Evolutionary conservation across 1,140 invertebrate species (phyloP), one percentile per base, ranked within the genome.

Genomic region (Euglossa dilemma): DNA sequence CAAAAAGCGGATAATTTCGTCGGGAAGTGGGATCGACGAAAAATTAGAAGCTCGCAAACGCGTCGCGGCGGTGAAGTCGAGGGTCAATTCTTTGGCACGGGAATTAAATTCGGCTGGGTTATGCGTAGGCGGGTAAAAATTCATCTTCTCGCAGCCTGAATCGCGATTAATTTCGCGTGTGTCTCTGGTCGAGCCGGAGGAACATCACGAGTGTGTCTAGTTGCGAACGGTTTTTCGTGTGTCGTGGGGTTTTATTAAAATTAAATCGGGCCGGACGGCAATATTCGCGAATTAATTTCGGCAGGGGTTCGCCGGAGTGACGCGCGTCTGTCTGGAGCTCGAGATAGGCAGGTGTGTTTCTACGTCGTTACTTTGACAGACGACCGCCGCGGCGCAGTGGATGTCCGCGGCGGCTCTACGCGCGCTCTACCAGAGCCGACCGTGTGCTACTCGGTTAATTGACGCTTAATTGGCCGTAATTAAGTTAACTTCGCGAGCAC

Each of bases 401-500:
- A 83, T 59, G 78, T 43, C 52, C 71, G 50, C 47, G 47, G 52
- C 57, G 47, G 52, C 57, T 72, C 63, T 79, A 72, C 69, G 63
- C 59, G 81, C 56, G 73, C 43, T n/a, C 57, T 43, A 81, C 75
- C 56, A 57, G 54, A 57, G 54, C 71, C 14, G 36, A 11, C 36
- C 54, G 71, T 71, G 43, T 83, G 85, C 79, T 83, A 77, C 83
- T 84, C 87, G 80, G 87, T 92, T 93, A 92, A 93, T 92, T 91
- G 90, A 80, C 83, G 85, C 90, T 92, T 93, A 92, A 93, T 92
- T 92, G 92, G 77, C 88, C 80, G 89, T 92, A 92, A 93, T 93
- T 91, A 91, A 92, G 87, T 93, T 92, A 91, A 92, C 85, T 88
- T 82, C 45, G 80, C 63, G 80, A 71, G 87, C 87, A 87, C 84